These are phyloP conservation scores for Drosophila subsilvestris DNA, from an alignment of 2,888 invertebrate species.

Conservation along the genomic window DNA sequence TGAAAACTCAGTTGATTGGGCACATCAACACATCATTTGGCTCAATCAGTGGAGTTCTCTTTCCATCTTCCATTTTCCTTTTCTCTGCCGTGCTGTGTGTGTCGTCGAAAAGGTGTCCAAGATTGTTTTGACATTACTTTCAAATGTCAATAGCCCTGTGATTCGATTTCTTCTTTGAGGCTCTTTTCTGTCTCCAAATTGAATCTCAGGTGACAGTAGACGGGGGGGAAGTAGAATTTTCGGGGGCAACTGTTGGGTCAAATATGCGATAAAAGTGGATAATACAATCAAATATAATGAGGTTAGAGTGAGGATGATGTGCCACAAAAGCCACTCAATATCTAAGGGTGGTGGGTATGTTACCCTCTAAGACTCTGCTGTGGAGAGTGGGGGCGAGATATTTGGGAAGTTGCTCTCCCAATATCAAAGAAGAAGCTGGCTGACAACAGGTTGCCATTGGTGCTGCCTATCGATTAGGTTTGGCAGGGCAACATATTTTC, in stretches of 20 bases:
- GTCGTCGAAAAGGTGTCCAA: constrained; percentile 54
- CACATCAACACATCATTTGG: constrained; percentile 71
- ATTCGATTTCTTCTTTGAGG: constrained; percentile 49
- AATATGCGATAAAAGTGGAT: constrained; percentile 74
- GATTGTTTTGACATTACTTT: constrained; percentile 77
- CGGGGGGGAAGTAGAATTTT: constrained; percentile 10
- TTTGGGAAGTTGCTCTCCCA: constrained; percentile 25
- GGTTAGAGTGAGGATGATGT: constrained; percentile 48
- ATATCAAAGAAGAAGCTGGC: constrained; percentile 57
- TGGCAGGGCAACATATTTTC: constrained; percentile 2
- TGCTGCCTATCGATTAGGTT: constrained; percentile 55
- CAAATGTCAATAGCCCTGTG: constrained; percentile 71
- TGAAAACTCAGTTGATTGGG: constrained; percentile 66
- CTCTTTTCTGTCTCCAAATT: constrained; percentile 58
- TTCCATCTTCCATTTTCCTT: not conserved
- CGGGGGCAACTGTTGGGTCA: constrained; percentile 54
- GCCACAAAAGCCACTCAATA: not conserved
- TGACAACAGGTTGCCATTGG: constrained; percentile 42
- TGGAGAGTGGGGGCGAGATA: not conserved
- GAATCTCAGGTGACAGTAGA: constrained; percentile 43
- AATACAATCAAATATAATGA: constrained; percentile 76
- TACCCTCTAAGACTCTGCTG: constrained; percentile 3
- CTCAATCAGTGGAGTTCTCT: constrained; percentile 59
- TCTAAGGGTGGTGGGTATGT: constrained; percentile 45
- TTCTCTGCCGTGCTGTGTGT: not conserved